These are phyloP conservation scores for Emys orbicularis DNA, from an alignment of 2,797 vertebrate genomes.

Conservation along the genomic window DNA sequence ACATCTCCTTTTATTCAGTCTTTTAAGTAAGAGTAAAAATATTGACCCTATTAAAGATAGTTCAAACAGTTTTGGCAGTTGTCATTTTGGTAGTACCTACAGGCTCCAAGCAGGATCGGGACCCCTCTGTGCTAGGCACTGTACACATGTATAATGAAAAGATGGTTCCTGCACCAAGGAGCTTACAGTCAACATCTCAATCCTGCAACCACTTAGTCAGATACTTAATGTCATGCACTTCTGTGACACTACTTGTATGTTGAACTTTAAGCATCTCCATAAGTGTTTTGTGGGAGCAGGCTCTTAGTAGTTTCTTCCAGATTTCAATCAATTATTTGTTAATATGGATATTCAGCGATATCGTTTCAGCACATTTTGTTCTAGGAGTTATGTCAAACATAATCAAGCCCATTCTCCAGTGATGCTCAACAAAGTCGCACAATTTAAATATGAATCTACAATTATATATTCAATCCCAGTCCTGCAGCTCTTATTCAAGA, in stretches of 20 bases:
- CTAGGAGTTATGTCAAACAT: not conserved
- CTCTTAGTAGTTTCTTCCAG: not conserved
- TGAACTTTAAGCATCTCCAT: not conserved
- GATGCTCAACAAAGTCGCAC: not conserved
- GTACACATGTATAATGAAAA: not conserved
- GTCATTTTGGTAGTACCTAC: not conserved
- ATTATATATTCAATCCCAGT: not conserved
- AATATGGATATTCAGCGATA: not conserved
- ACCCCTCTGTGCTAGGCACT: accelerated
- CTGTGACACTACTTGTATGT: not conserved
- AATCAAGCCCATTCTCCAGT: not conserved
- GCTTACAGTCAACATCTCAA: not conserved
- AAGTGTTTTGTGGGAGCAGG: not conserved
- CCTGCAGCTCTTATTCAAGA: not conserved
- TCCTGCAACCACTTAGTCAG: not conserved
- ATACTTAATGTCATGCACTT: not conserved
- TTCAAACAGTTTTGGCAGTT: not conserved
- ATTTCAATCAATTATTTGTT: not conserved
- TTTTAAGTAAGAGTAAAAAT: not conserved
- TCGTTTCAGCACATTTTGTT: not conserved
- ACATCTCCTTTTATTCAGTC: not conserved
- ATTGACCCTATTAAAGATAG: not conserved
- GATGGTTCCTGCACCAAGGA: not conserved
- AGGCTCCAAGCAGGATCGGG: not conserved
- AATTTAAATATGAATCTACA: not conserved